These are phyloP conservation scores for Campylomormyrus numenius DNA, from an alignment of 2,113 vertebrate species.

Conservation along the genomic window DNA sequence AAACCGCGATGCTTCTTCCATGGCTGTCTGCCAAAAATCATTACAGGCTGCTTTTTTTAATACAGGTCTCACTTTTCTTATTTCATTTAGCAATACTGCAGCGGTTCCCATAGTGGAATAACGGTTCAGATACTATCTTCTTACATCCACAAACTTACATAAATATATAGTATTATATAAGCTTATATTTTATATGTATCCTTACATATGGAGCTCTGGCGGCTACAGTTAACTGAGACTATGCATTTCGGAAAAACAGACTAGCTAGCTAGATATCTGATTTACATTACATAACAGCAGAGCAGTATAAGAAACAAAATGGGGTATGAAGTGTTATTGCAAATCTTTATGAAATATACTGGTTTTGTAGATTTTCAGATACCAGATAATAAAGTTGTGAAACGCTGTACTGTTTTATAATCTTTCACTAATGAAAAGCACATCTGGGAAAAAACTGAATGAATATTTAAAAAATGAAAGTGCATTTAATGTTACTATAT, in stretches of 20 bases:
- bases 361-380: background rate
- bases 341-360: background rate
- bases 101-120: background rate
- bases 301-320: background rate
- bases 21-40: background rate
- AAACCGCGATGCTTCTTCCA: background rate
- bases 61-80: background rate
- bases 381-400: background rate
- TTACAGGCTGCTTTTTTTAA: background rate
- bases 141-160: slow-evolving; percentile 3
- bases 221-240: background rate
- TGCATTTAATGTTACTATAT: background rate
- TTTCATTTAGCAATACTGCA: background rate
- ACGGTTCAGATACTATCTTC: background rate
- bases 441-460: background rate
- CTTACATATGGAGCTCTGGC: background rate
- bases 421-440: background rate
- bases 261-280: background rate
- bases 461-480: background rate
- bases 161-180: background rate
- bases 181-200: background rate
- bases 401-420: background rate
- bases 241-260: background rate
- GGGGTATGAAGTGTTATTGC: background rate
- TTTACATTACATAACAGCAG: background rate